phyloP scores from a whole-genome alignment of 1,140 invertebrate genomes.

The Drosophila suzukii region DNA sequence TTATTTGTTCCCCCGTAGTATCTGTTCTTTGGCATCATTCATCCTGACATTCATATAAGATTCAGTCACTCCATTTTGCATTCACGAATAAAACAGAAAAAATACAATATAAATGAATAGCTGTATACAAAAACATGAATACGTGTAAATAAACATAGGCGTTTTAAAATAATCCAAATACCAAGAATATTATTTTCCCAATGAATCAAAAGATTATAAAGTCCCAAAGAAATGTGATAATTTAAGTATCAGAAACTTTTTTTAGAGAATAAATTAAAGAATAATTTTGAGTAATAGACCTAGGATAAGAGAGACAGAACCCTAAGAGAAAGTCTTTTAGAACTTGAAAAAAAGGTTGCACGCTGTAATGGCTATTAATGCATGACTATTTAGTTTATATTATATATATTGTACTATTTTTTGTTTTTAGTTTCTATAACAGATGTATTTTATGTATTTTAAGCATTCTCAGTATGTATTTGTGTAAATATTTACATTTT shows the following conservation, averaged over 20 bases:
- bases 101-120: constrained; percentile 43
- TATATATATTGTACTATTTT: background rate
- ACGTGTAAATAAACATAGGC: constrained; percentile 70
- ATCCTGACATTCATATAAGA: constrained; percentile 47
- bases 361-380: background rate
- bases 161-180: constrained; percentile 17
- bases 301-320: constrained; percentile 39
- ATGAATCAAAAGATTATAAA: background rate
- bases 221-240: background rate
- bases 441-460: background rate
- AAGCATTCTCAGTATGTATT: background rate
- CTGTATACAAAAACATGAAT: constrained; percentile 44
- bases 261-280: background rate
- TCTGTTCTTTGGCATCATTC: constrained; percentile 39
- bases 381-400: constrained; percentile 1
- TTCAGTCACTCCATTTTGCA: constrained; percentile 45
- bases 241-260: background rate
- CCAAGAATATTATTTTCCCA: background rate
- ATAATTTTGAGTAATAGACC: background rate
- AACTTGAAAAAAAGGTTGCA: constrained; percentile 1
- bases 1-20: constrained; percentile 16
- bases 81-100: constrained; percentile 46
- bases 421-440: background rate
- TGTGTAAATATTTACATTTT: background rate
- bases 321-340: background rate